Evolutionary conservation across 1,140 invertebrate species (phyloP).

Genomic region (Globodera rostochiensis): DNA sequence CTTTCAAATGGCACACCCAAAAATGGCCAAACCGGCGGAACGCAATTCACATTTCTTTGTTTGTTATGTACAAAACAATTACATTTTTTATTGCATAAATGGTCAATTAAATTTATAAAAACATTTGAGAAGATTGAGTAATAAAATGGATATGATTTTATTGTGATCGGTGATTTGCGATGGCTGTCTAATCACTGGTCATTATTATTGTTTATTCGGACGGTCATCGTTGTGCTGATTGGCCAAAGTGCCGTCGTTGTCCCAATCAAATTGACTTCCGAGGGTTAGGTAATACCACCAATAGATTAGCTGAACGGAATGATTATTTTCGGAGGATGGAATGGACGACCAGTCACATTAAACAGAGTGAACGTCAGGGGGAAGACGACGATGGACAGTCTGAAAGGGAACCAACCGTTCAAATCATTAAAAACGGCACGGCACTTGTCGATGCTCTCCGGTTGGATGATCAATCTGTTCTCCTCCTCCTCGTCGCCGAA

Average conservation of each 20-base stretch:
- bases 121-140: no score
- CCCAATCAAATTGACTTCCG: neutral
- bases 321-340: neutral
- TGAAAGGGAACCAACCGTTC: neutral
- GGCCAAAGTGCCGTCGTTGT: neutral
- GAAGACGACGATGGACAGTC: conserved; percentile 61
- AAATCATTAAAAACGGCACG: neutral
- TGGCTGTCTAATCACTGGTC: neutral
- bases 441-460: conserved; percentile 62
- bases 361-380: conserved; percentile 60
- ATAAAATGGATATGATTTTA: neutral
- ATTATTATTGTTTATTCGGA: neutral
- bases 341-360: conserved; percentile 43
- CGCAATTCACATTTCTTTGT: no score
- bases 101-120: no score
- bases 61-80: no score
- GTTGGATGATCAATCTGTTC: conserved; percentile 46
- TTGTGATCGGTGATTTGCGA: neutral
- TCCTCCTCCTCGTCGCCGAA: conserved; percentile 18
- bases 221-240: neutral
- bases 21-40: no score
- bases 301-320: conserved; percentile 46
- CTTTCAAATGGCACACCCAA: no score
- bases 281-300: conserved; percentile 52
- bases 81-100: no score